Percentiles rank a stretch among this genome's conserved stretches.
These are phyloP conservation scores for Tipula vernalis DNA, from an alignment of 2,888 invertebrate species.

Conservation along the genomic window DNA sequence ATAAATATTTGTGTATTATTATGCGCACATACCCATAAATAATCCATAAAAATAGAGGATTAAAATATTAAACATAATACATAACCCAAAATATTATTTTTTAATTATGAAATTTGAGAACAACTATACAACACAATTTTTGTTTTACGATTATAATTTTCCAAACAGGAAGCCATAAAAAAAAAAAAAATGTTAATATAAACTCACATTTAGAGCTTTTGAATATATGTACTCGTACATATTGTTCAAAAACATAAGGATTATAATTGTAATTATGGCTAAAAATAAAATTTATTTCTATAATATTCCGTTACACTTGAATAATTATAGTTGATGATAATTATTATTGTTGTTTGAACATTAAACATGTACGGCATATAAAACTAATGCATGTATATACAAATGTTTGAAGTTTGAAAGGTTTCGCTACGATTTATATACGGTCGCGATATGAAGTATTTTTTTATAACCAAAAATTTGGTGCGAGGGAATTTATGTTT, in stretches of 20 bases:
- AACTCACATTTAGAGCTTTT: neutral
- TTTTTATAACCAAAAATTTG: too few relatives aligned
- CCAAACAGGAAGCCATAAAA: neutral
- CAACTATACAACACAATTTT: neutral
- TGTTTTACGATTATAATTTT: neutral
- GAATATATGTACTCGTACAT: neutral
- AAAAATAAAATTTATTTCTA: neutral
- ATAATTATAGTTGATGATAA: neutral
- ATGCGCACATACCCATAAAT: neutral
- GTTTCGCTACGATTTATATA: neutral
- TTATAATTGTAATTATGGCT: neutral
- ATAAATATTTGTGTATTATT: neutral
- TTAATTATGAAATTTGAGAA: constrained; percentile 4
- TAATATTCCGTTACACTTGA: neutral
- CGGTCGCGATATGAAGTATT: too few relatives aligned
- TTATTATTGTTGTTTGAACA: neutral
- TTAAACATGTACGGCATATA: neutral
- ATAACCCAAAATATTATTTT: neutral
- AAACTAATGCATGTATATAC: too few relatives aligned
- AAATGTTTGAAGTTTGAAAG: neutral
- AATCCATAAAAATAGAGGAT: neutral
- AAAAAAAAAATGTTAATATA: neutral
- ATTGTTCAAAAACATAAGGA: neutral
- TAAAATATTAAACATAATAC: neutral
- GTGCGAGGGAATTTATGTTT: too few relatives aligned